phyloP scores from a whole-genome alignment of 1,140 invertebrate genomes.

The Battus philenor region DNA sequence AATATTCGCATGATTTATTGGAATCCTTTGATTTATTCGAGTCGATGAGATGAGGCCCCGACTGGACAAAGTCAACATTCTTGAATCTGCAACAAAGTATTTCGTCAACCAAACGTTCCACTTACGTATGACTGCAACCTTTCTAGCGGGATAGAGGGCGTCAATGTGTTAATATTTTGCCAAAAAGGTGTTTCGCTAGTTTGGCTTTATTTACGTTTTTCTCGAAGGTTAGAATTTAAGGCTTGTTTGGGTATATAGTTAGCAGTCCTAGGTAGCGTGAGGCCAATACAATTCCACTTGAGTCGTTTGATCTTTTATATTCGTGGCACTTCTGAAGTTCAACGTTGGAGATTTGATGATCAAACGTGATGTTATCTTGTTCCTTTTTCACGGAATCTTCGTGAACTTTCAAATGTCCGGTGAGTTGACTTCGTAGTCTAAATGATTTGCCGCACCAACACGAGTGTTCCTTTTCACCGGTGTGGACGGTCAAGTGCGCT shows the following conservation, averaged over 20 bases:
- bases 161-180: too few species aligned
- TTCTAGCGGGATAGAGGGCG: too few species aligned
- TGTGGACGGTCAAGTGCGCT: conserved; percentile 47
- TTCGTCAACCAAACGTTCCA: conserved; percentile 14
- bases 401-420: conserved; percentile 29
- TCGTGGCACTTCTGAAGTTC: too few species aligned
- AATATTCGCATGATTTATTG: conserved; percentile 31
- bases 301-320: too few species aligned
- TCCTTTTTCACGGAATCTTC: not conserved
- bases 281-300: too few species aligned
- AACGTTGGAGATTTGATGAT: too few species aligned
- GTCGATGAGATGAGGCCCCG: not conserved
- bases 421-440: conserved; percentile 45
- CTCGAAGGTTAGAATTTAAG: too few species aligned
- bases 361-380: not conserved
- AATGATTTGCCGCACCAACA: conserved; percentile 46
- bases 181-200: too few species aligned
- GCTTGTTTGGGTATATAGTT: too few species aligned
- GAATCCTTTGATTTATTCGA: not conserved
- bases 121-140: not conserved
- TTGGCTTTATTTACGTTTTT: too few species aligned
- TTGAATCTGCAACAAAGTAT: conserved; percentile 39
- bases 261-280: too few species aligned
- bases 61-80: conserved; percentile 12
- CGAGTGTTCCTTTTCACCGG: conserved; percentile 35